These are phyloP conservation scores for Resseliella maxima DNA, from an alignment of 2,888 invertebrate genomes.

Conservation along the genomic window DNA sequence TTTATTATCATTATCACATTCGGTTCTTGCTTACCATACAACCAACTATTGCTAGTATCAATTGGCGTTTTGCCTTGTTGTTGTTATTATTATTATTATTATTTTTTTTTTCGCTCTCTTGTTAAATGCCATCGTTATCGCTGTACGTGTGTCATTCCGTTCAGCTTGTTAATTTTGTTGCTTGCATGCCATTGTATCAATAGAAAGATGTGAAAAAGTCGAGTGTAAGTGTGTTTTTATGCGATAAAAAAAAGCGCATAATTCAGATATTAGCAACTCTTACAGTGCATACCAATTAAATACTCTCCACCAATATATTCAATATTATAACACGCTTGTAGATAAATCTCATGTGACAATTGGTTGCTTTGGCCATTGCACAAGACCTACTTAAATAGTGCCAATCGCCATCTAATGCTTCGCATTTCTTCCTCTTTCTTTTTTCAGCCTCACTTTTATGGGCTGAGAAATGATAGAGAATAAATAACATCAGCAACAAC, in stretches of 20 bases:
- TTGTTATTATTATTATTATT: neutral
- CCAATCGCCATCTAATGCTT: neutral
- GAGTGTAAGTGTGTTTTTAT: neutral
- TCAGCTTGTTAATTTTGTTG: slow-evolving; percentile 7
- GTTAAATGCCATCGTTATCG: neutral
- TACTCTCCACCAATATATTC: neutral
- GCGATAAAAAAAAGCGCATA: slow-evolving; percentile 39
- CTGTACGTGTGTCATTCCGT: slow-evolving; percentile 14
- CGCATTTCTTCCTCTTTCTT: neutral
- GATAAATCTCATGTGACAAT: slow-evolving; percentile 10
- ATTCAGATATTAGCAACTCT: slow-evolving; percentile 39
- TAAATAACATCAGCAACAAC: no score
- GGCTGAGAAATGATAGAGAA: no score
- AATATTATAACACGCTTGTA: neutral
- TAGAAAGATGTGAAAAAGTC: neutral
- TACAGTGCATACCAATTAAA: slow-evolving; percentile 29
- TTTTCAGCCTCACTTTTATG: neutral
- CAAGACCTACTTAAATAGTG: neutral
- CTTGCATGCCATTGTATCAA: neutral
- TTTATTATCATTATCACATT: slow-evolving; percentile 1
- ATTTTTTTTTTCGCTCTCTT: neutral
- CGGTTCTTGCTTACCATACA: neutral
- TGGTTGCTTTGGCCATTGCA: neutral
- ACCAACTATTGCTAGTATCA: no score
- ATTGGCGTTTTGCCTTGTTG: neutral